phyloP scores from a whole-genome alignment of 2,797 vertebrate species.

The Poliocrania exsul region DNA sequence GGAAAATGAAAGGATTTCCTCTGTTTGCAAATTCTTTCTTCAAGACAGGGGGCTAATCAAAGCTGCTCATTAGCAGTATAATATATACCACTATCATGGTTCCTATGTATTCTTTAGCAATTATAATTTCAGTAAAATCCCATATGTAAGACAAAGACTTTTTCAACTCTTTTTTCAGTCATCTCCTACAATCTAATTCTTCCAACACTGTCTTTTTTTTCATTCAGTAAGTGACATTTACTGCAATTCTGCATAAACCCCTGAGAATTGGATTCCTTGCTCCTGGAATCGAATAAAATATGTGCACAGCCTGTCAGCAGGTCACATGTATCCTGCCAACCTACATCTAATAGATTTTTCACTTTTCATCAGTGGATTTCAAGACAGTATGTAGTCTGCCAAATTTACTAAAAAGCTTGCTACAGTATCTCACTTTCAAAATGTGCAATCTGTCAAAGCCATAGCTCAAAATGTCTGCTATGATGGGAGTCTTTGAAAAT shows the following conservation, averaged over 20 bases:
- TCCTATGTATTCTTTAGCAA: neutral
- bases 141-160: slow-evolving; percentile 36
- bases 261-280: slow-evolving; percentile 47
- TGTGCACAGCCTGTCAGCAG: slow-evolving; percentile 70
- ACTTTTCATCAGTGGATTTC: slow-evolving; percentile 71
- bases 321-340: slow-evolving; percentile 74
- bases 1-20: neutral
- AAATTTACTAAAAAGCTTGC: slow-evolving; percentile 69
- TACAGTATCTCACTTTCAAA: slow-evolving; percentile 58
- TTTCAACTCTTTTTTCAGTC: slow-evolving; percentile 8
- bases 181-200: slow-evolving; percentile 1
- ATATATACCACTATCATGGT: neutral
- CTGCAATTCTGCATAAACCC: slow-evolving; percentile 51
- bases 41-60: neutral
- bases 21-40: neutral
- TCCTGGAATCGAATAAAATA: slow-evolving; percentile 49
- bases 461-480: slow-evolving; percentile 49
- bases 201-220: slow-evolving; percentile 26
- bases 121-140: neutral
- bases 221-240: slow-evolving; percentile 61
- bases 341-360: slow-evolving; percentile 70
- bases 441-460: slow-evolving; percentile 65
- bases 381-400: slow-evolving; percentile 70
- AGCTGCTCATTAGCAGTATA: neutral
- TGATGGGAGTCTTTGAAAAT: slow-evolving; percentile 27